Conservation (phyloP, 1,140 invertebrate genomes). For the Agrilus planipennis region DNA sequence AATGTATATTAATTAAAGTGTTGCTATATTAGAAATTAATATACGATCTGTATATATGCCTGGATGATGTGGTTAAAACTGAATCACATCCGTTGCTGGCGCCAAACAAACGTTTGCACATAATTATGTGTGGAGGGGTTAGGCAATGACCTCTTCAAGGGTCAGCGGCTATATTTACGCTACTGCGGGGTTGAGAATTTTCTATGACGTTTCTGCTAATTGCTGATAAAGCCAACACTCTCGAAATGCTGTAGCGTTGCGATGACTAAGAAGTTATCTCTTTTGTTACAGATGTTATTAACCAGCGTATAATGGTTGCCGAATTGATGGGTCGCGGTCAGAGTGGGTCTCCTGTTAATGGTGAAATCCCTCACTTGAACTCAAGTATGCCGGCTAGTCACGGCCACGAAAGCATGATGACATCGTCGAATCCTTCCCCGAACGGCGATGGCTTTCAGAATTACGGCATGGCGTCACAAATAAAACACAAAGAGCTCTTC, state of each 20-base stretch:
- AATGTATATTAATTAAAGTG: too few species aligned
- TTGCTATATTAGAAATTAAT: too few species aligned
- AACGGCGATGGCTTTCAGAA: conserved; percentile 24
- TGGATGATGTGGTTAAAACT: too few species aligned
- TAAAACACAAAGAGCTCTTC: conserved; percentile 65
- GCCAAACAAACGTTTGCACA: conserved; percentile 1
- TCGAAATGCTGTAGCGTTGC: not conserved
- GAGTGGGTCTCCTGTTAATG: conserved; percentile 52
- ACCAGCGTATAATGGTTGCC: conserved; percentile 73
- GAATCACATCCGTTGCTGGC: conserved; percentile 14
- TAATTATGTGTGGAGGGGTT: conserved; percentile 9
- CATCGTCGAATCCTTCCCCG: conserved; percentile 22
- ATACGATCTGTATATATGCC: too few species aligned
- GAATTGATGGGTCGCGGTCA: conserved; percentile 65
- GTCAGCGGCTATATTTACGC: conserved; percentile 10
- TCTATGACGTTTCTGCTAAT: too few species aligned
- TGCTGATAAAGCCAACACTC: not conserved
- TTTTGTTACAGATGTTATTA: conserved; percentile 48
- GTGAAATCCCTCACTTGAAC: conserved; percentile 48
- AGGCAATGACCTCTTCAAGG: conserved; percentile 20
- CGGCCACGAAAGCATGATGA: conserved; percentile 29
- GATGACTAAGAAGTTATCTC: conserved; percentile 6
- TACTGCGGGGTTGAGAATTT: not conserved
- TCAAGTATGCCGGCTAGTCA: conserved; percentile 43
- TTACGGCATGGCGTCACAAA: conserved; percentile 33